Base-by-base conservation (phyloP, 2,113 vertebrate genomes). In the Engystomops pustulosus region DNA sequence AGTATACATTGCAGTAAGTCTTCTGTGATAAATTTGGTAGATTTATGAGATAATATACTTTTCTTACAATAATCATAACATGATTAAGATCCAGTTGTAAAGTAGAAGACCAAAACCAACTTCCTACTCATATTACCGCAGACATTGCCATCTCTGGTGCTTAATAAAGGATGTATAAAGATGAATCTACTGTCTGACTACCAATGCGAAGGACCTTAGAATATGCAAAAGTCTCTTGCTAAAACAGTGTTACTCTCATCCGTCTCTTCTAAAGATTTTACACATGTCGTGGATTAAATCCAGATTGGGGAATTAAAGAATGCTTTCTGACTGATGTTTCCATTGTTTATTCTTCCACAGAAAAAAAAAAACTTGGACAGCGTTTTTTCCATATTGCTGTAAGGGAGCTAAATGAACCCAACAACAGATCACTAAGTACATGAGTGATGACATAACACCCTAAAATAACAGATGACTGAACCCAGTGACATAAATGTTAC, bases 291-390 rank as follows among this genome's bases (percentile, higher is more conserved):
- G 47, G 72, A 76, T 49, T 34, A 34, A 53, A 76, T 76, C 72
- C 72, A 76, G 72, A 51, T 55, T 77, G 72, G 27, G 8, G 55
- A 55, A 55, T 55, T n/a, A 53, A 76, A 76, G 9, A 76, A 27
- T n/a, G 30, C 20, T 38, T 77, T 55, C 15, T 58, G 51, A 23
- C 74, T 77, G 49, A 34, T 30, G 27, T 76, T 51, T 76, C 25
- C 20, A n/a, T 51, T 53, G 49, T 55, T 77, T 55, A 20, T 38
- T 23, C 14, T 36, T 55, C 8, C 32, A 77, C 25, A 4, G 51
- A 58, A 58, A 77, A 53, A 30, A 51, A 58, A 18, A 67, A n/a
- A n/a, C n/a, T 38, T 77, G 34, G 51, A 38, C 49, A 53, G 15
- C n/a, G 27, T 34, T 32, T 51, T 34, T 76, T 76, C 17, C 47